These are phyloP conservation scores for Aldabrachelys gigantea DNA, from an alignment of 2,113 vertebrate genomes.

Conservation along the genomic window DNA sequence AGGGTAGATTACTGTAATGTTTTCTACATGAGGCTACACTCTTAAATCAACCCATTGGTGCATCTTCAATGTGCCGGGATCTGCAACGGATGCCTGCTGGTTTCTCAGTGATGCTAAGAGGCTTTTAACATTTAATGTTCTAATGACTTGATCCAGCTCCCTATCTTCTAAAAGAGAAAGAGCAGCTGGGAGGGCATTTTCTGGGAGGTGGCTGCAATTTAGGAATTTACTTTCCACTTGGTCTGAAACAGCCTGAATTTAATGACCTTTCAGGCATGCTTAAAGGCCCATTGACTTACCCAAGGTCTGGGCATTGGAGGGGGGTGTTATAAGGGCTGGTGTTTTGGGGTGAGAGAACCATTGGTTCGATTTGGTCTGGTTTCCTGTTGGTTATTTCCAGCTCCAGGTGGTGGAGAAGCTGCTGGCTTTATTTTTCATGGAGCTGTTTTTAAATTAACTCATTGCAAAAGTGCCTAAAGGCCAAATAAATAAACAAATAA, in stretches of 20 bases:
- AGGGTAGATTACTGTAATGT: not conserved
- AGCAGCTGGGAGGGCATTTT: fast-evolving
- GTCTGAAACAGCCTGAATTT: not conserved
- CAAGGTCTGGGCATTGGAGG: not conserved
- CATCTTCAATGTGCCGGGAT: not conserved
- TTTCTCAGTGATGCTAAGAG: not conserved
- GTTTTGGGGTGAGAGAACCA: not conserved
- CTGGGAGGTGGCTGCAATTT: not conserved
- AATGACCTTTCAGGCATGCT: not conserved
- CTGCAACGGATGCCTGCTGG: fast-evolving
- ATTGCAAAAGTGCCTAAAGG: conserved; percentile 40
- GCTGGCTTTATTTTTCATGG: conserved; percentile 5
- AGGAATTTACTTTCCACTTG: not conserved
- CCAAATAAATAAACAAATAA: conserved; percentile 42
- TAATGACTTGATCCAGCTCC: not conserved
- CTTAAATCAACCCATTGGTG: fast-evolving
- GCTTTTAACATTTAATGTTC: not conserved
- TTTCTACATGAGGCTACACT: not conserved
- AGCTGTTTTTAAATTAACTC: not conserved
- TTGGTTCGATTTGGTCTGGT: not conserved
- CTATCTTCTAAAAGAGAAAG: not conserved
- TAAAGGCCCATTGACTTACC: not conserved
- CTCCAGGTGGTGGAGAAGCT: not conserved
- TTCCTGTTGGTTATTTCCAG: conserved; percentile 19
- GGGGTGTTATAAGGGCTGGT: not conserved